Evolutionary conservation across 2,113 vertebrate genomes (phyloP), one percentile per base, ranked within the genome.

Genomic region (Agapornis roseicollis): DNA sequence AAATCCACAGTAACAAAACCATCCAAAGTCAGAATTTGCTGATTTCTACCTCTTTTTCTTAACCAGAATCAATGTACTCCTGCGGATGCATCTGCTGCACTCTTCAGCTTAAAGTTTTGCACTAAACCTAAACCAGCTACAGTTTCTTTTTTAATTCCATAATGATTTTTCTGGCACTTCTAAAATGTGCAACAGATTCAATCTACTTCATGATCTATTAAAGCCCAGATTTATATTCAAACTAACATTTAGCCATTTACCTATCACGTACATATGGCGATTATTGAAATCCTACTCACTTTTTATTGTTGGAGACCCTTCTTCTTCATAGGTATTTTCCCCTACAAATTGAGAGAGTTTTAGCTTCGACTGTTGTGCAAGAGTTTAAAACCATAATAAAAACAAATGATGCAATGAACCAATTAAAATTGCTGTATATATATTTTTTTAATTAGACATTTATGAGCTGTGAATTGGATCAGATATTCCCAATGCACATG

Each of bases 361-460:
- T 66, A 90, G 33, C 63, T 69, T 4, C 22, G 58, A 85, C 47
- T 92, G 13, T 86, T 71, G 55, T 92, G 78, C 35, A 91, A 94
- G 93, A 79, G 35, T 86, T 94, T 95, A 91, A 96, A 95, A 89
- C 80, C 6, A 1, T 90, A 94, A 95, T 97, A 97, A 97, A 97
- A 97, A 89, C 95, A 96, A 96, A 97, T 95, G 97, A 96, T 91
- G 87, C 96, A 97, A 97, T 88, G 91, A 96, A 78, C 71, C 92
- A 97, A 95, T 96, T 97, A 96, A 94, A 96, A 95, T n/a, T 55
- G 73, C 58, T 94, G 90, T 95, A 58, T 89, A 91, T 94, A 96
- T 96, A 3, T 96, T 77, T 92, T 90, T 97, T 96, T 97, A 97
- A 97, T 97, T 97, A 96, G 96, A 92, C 96, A 92, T 96, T 96